phyloP scores from a whole-genome alignment of 2,888 invertebrate species.

The Unio delphinus region DNA sequence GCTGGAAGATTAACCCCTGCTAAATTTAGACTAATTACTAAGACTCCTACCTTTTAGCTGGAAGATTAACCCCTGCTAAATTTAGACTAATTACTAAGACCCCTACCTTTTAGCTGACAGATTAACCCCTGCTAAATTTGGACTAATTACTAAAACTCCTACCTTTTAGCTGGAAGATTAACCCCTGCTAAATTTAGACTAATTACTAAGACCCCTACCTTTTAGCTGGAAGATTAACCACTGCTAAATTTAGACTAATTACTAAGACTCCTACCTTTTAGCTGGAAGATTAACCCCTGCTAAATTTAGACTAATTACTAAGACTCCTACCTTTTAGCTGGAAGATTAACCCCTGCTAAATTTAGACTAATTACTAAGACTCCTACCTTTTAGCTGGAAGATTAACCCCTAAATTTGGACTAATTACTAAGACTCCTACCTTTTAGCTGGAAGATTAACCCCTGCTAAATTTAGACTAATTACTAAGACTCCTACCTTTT shows the following conservation, averaged over 20 bases:
- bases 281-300: conserved; percentile 92
- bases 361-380: neutral
- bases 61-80: conserved; percentile 85
- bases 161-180: conserved; percentile 82
- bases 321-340: conserved; percentile 81
- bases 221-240: conserved; percentile 92
- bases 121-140: conserved; percentile 80
- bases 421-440: conserved; percentile 68
- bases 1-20: conserved; percentile 98
- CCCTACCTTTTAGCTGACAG: conserved; percentile 85
- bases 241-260: conserved; percentile 66
- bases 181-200: neutral
- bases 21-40: no score
- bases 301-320: neutral
- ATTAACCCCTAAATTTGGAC: conserved; percentile 82
- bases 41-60: conserved; percentile 81
- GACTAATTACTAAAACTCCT: neutral
- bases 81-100: neutral
- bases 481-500: conserved; percentile 74
- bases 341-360: conserved; percentile 85
- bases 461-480: conserved; percentile 66
- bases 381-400: conserved; percentile 85
- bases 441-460: conserved; percentile 93
- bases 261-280: conserved; percentile 74
- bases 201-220: conserved; percentile 71